A percentile compares a stretch with the other conserved stretches of the same genome.
Evolutionary conservation across 2,888 invertebrate species (phyloP).

Genomic region (Dugesia japonica): DNA sequence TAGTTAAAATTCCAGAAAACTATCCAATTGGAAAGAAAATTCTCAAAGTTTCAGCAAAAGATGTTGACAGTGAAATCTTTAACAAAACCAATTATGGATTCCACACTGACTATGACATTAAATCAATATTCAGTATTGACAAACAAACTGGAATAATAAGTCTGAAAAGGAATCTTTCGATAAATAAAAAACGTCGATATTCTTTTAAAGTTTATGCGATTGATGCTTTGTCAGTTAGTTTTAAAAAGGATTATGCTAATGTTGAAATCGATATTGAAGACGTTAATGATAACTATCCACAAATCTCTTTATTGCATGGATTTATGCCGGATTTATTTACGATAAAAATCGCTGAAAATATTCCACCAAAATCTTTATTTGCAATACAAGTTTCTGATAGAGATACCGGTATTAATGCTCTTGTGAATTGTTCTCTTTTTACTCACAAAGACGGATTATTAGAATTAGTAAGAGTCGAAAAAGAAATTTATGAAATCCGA

Average conservation of each 20-base stretch:
- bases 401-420: neutral
- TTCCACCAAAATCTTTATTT: neutral
- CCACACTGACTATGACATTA: neutral
- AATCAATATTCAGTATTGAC: neutral
- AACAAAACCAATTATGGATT: neutral
- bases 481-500: neutral
- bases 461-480: neutral
- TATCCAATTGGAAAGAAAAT: neutral
- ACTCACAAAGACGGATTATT: neutral
- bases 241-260: neutral
- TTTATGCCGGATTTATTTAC: neutral
- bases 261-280: neutral
- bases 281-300: neutral
- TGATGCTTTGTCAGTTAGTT: neutral
- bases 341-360: neutral
- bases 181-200: neutral
- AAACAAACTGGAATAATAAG: neutral
- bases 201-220: neutral
- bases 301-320: neutral
- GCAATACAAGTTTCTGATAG: neutral
- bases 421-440: neutral
- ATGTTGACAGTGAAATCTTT: neutral
- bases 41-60: slow-evolving; percentile 6
- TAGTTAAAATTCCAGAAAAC: neutral
- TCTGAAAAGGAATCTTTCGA: neutral